Percentiles rank a stretch among this genome's conserved stretches.
phyloP scores from a whole-genome alignment of 2,888 invertebrate genomes.

The Stenoptilia bipunctidactyla region DNA sequence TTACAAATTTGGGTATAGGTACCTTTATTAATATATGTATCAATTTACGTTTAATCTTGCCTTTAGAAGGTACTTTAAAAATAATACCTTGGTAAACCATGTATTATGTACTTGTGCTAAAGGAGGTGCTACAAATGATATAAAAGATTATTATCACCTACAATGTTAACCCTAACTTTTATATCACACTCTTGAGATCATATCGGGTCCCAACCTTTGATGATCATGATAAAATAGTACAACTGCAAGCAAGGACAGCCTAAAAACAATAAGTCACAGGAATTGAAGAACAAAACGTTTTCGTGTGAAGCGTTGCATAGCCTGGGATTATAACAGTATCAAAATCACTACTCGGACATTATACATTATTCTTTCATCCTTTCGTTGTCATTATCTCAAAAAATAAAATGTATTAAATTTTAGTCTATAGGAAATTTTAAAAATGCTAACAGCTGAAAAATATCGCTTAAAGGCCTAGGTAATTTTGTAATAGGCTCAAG shows the following conservation, averaged over 20 bases:
- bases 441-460: conserved; percentile 33
- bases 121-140: too few relatives aligned
- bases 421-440: conserved; percentile 22
- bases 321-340: conserved; percentile 23
- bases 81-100: too few relatives aligned
- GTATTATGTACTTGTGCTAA: too few relatives aligned
- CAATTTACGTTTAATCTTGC: too few relatives aligned
- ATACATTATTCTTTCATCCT: conserved; percentile 11
- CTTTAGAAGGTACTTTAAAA: too few relatives aligned
- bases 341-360: conserved; percentile 23
- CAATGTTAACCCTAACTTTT: conserved; percentile 25
- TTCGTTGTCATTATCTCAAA: conserved; percentile 35
- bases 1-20: too few relatives aligned
- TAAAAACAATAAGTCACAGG: background rate
- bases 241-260: background rate
- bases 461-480: background rate
- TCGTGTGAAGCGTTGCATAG: background rate
- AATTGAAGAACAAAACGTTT: background rate
- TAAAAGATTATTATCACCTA: too few relatives aligned
- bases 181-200: conserved; percentile 36
- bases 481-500: too few relatives aligned
- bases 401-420: conserved; percentile 14
- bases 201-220: conserved; percentile 46
- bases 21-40: too few relatives aligned
- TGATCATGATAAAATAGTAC: conserved; percentile 33